These are phyloP conservation scores for Hydrotaea cyrtoneurina DNA, from an alignment of 2,888 invertebrate genomes.

Conservation along the genomic window DNA sequence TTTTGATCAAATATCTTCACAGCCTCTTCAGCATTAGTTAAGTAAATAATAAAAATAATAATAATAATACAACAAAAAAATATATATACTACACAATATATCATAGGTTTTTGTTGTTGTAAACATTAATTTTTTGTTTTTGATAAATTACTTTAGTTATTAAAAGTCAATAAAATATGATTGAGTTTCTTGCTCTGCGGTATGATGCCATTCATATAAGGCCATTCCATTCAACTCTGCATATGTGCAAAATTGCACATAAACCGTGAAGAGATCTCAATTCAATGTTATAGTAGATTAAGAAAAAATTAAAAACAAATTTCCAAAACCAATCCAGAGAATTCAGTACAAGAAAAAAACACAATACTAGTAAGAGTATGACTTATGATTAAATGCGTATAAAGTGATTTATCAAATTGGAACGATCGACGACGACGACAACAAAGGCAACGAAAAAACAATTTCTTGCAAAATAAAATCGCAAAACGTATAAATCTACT, in stretches of 20 bases:
- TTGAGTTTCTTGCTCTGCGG: constrained; percentile 32
- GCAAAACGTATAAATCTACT: background rate
- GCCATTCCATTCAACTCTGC: constrained; percentile 42
- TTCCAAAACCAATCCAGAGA: constrained; percentile 30
- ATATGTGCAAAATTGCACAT: constrained; percentile 47
- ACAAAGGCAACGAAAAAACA: constrained; percentile 48
- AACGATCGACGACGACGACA: constrained; percentile 64
- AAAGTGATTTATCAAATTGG: constrained; percentile 69
- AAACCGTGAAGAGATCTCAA: constrained; percentile 20
- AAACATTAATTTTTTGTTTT: constrained; percentile 42
- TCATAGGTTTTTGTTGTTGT: constrained; percentile 9
- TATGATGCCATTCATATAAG: constrained; percentile 44
- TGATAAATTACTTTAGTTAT: constrained; percentile 55
- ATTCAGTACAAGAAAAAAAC: constrained; percentile 35
- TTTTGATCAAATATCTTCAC: constrained; percentile 74
- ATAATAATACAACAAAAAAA: constrained; percentile 11
- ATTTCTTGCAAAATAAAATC: background rate
- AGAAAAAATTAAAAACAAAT: background rate
- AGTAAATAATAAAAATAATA: constrained; percentile 24
- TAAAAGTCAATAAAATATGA: constrained; percentile 40
- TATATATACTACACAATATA: constrained; percentile 7
- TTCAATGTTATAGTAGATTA: constrained; percentile 61
- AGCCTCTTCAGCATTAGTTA: constrained; percentile 75
- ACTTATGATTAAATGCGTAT: constrained; percentile 63
- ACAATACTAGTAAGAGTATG: constrained; percentile 25